These are phyloP conservation scores for Ennomos erosarius DNA, from an alignment of 2,888 invertebrate genomes.

Conservation along the genomic window DNA sequence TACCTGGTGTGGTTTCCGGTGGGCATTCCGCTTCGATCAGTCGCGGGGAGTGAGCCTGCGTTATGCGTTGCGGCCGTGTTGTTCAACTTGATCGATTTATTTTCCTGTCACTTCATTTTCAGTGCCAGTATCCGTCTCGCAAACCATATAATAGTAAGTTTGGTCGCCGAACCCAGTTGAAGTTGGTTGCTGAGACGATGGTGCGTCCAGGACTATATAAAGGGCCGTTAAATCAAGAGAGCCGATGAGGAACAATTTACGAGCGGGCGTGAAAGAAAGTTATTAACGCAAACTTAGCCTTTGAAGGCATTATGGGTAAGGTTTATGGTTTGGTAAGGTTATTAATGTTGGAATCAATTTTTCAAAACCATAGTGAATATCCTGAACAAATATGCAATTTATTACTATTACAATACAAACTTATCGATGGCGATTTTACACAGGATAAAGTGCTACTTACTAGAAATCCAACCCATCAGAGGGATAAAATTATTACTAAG, in stretches of 20 bases:
- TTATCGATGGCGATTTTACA: too few species aligned
- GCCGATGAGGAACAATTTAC: slow-evolving; percentile 67
- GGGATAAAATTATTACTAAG: too few species aligned
- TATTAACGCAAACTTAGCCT: slow-evolving; percentile 60
- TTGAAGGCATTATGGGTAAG: slow-evolving; percentile 54
- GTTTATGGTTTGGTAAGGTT: slow-evolving; percentile 51
- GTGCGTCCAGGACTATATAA: slow-evolving; percentile 42
- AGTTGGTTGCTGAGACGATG: too few species aligned
- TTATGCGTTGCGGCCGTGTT: not conserved
- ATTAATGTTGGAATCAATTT: slow-evolving; percentile 19
- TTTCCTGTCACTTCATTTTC: too few species aligned
- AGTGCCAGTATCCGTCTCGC: too few species aligned
- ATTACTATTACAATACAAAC: too few species aligned
- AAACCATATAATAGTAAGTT: too few species aligned
- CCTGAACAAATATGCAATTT: too few species aligned
- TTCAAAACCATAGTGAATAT: too few species aligned
- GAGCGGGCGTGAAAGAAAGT: slow-evolving; percentile 63
- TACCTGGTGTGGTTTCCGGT: slow-evolving; percentile 78
- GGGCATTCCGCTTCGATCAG: slow-evolving; percentile 58
- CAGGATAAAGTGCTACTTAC: too few species aligned
- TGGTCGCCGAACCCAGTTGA: too few species aligned
- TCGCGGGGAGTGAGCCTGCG: slow-evolving; percentile 21
- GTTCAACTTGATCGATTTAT: slow-evolving; percentile 5
- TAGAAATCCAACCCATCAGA: too few species aligned
- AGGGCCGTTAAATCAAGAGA: slow-evolving; percentile 64